These are phyloP conservation scores for Lapara coniferarum DNA, from an alignment of 2,888 invertebrate genomes.

Conservation along the genomic window DNA sequence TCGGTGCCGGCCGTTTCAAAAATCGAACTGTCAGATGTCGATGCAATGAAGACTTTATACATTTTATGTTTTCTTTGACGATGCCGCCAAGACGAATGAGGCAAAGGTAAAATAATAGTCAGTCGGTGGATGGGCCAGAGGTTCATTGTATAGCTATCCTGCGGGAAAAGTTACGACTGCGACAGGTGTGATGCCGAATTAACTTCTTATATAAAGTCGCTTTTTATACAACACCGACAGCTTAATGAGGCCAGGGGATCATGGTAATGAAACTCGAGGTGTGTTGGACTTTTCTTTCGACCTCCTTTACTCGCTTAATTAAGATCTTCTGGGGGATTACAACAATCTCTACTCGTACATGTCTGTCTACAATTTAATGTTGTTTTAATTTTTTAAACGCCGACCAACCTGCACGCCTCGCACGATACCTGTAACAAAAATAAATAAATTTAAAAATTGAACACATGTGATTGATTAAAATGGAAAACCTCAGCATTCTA, in stretches of 20 bases:
- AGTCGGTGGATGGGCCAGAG: constrained; percentile 61
- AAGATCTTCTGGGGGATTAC: constrained; percentile 63
- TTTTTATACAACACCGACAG: constrained; percentile 77
- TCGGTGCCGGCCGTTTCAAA: constrained; percentile 56
- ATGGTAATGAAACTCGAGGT: constrained; percentile 71
- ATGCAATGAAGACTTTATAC: constrained; percentile 75
- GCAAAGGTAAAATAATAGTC: constrained; percentile 69
- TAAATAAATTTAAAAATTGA: constrained; percentile 41
- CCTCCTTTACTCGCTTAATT: constrained; percentile 65
- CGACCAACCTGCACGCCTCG: constrained; percentile 64
- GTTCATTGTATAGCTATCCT: constrained; percentile 77
- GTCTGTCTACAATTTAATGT: constrained; percentile 43
- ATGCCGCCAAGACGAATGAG: constrained; percentile 69
- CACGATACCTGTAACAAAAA: constrained; percentile 62
- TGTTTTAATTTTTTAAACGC: constrained; percentile 46
- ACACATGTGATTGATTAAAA: constrained; percentile 40
- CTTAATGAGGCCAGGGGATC: constrained; percentile 75
- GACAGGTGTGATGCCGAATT: constrained; percentile 82
- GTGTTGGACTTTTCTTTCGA: constrained; percentile 64
- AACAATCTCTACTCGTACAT: constrained; percentile 50
- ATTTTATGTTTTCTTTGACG: constrained; percentile 73
- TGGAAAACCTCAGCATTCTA: constrained; percentile 49
- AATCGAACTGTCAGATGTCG: constrained; percentile 76
- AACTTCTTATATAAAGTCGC: constrained; percentile 79
- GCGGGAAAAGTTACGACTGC: constrained; percentile 78